phyloP scores from a whole-genome alignment of 2,797 vertebrate genomes.

The Siniperca scherzeri region DNA sequence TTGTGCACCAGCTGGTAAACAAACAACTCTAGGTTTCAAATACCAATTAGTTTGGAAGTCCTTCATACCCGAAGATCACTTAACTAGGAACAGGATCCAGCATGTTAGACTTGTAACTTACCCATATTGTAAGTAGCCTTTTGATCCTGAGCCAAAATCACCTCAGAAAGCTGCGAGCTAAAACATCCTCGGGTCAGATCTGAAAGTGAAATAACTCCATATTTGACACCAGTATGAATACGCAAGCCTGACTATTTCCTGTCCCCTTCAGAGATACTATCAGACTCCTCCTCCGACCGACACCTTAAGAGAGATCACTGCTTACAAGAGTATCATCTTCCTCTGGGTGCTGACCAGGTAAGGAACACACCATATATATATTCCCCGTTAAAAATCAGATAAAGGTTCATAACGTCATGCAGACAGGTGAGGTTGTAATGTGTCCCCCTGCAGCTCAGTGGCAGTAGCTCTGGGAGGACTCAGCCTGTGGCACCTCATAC shows the following conservation, averaged over 20 bases:
- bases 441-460: constrained; percentile 88
- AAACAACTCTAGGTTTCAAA: constrained; percentile 14
- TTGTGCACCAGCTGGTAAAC: constrained; percentile 35
- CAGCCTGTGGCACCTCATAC: constrained; percentile 92
- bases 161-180: neutral
- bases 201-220: neutral
- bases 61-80: neutral
- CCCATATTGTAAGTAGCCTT: neutral
- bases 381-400: neutral
- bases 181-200: neutral
- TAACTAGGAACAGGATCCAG: neutral
- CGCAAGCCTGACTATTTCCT: neutral
- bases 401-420: neutral
- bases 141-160: constrained; percentile 6
- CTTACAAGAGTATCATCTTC: constrained; percentile 95
- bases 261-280: constrained; percentile 87
- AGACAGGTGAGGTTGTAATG: neutral
- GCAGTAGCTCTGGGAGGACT: constrained; percentile 93
- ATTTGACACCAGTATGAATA: neutral
- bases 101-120: neutral
- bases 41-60: constrained; percentile 5
- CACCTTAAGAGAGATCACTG: constrained; percentile 87
- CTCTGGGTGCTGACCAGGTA: constrained; percentile 98
- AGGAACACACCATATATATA: neutral
- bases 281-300: constrained; percentile 90